These are phyloP conservation scores for Erebia aethiops DNA, from an alignment of 2,888 invertebrate species.

Conservation along the genomic window DNA sequence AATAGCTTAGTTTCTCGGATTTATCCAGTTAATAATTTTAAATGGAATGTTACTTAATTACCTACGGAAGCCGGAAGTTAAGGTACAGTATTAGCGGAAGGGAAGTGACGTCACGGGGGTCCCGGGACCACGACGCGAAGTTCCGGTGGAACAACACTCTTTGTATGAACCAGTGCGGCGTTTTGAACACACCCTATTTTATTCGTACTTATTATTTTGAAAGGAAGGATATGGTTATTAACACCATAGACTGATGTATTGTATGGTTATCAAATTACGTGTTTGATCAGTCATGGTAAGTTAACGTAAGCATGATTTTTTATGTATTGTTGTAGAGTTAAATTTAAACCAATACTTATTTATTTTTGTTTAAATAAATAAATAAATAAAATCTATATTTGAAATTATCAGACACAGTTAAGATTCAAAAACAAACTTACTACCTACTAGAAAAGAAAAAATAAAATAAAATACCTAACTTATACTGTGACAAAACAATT, in stretches of 20 bases:
- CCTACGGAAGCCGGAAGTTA: constrained; percentile 56
- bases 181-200: constrained; percentile 36
- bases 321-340: no score
- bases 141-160: constrained; percentile 66
- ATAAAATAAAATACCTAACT: no score
- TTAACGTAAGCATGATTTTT: no score
- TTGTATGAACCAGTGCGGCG: constrained; percentile 48
- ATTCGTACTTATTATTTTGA: constrained; percentile 28
- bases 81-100: constrained; percentile 55
- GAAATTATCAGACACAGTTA: no score
- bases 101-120: constrained; percentile 63
- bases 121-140: constrained; percentile 53
- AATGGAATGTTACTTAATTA: background rate
- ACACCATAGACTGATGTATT: constrained; percentile 17
- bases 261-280: constrained; percentile 24
- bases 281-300: background rate
- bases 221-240: constrained; percentile 35
- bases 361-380: no score
- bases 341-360: no score
- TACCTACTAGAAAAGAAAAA: no score
- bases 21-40: no score
- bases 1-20: no score
- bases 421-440: no score
- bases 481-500: no score
- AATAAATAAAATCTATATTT: no score